These are phyloP conservation scores for Diplosoma virens DNA, from an alignment of 23 tunicate species.

Conservation along the genomic window DNA sequence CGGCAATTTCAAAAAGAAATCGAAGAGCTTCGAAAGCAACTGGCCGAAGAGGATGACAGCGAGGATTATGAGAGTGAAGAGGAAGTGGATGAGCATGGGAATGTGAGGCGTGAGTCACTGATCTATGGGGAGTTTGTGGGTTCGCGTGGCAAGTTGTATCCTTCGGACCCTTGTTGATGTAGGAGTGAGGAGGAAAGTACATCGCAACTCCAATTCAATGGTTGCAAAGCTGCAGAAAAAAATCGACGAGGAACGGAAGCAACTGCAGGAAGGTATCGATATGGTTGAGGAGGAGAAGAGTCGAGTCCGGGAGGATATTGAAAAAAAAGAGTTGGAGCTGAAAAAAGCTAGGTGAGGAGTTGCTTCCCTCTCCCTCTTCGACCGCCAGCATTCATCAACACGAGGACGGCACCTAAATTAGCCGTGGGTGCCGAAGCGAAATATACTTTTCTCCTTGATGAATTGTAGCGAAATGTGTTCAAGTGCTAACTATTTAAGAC, in stretches of 20 bases:
- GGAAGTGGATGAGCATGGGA: conserved; percentile 61
- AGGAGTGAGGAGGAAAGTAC: conserved; percentile 21
- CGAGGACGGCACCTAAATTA: too few relatives aligned
- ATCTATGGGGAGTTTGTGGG: too few relatives aligned
- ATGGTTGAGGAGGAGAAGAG: conserved; percentile 93
- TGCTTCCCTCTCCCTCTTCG: too few relatives aligned
- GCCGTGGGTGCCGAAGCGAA: too few relatives aligned
- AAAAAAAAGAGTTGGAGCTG: conserved; percentile 64
- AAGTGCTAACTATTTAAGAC: too few relatives aligned
- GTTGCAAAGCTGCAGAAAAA: conserved; percentile 71
- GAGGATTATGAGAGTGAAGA: conserved; percentile 55
- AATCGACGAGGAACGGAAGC: conserved; percentile 69
- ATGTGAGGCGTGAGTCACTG: too few relatives aligned
- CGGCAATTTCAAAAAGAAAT: conserved; percentile 95
- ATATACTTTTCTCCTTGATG: too few relatives aligned
- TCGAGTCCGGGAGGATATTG: conserved; percentile 61
- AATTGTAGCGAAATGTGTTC: background rate
- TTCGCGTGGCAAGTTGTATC: too few relatives aligned
- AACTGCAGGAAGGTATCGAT: conserved; percentile 77
- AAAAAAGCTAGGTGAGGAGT: conserved; percentile 65
- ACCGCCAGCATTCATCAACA: too few relatives aligned
- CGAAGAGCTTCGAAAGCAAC: conserved; percentile 74
- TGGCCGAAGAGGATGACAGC: conserved; percentile 58
- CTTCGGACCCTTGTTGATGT: background rate
- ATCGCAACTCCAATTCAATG: conserved; percentile 36